Base-by-base conservation (phyloP, 2,888 invertebrate genomes). In the Pachliopta kotzebuea region DNA sequence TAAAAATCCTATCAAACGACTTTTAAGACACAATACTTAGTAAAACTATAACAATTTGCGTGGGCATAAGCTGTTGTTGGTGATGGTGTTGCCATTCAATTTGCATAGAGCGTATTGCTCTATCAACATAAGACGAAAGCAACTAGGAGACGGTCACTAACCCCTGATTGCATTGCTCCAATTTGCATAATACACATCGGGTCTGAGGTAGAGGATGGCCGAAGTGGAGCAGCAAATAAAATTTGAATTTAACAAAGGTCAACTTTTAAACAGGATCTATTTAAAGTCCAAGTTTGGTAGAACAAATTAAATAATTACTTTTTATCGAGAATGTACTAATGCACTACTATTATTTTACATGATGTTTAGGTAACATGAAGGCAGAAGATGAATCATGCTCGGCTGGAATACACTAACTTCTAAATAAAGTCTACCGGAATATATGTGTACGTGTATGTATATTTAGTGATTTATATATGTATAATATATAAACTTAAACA, bases 121-220 rank as follows among this genome's bases (percentile, higher is more conserved):
- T 61, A 61, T 61, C 61, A 49, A 61, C 56, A 61, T 56, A 61
- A 55, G 55, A 61, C 45, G 49, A 61, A 45, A 21, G 45, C 45
- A 23, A 55, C 58, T 49, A 49, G 45, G 55, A 60, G 54, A 61
- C 49, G 61, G 61, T 61, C 61, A 61, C 61, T 61, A 56, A 55
- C 54, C 61, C 26, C 29, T 61, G 55, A 61, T 61, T 61, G 55
- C 61, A 55, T 61, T 55, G 61, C 49, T 29, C 17, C 55, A 55
- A 61, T 61, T 61, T 61, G 55, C 61, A 61, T 61, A 55, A 55
- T 45, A 49, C 29, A n/a, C 23, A 24, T 37, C 54, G n/a, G 42
- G 23, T 54, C 26, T 17, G 54, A 42, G 54, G 49, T 52, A 29
- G 52, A 29, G 31, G 29, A 52, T 52, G 50, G 21, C 50, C 3